Conservation (phyloP, 2,113 vertebrate species). For the Atrichornis clamosus region DNA sequence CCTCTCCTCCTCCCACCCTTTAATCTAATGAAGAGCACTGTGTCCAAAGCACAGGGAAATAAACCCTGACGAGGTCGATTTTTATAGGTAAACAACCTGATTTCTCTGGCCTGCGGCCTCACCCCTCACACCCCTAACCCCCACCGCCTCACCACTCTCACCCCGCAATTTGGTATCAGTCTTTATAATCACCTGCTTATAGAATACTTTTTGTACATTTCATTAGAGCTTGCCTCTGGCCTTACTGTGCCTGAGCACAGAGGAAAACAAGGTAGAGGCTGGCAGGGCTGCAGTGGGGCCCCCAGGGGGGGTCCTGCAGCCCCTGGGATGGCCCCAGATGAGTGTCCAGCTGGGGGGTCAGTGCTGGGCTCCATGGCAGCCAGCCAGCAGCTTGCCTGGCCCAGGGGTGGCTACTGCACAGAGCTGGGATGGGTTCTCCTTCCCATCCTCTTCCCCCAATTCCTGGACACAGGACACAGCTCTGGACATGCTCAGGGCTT, state of each 20-base stretch:
- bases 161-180: not conserved
- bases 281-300: not conserved
- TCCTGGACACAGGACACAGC: rapidly evolving
- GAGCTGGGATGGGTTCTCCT: not conserved
- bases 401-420: not conserved
- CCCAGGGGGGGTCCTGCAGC: not conserved
- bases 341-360: rapidly evolving
- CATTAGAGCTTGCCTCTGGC: not conserved
- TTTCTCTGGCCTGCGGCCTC: not conserved
- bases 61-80: not conserved
- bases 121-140: not conserved
- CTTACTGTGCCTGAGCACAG: not conserved
- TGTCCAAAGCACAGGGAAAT: conserved; percentile 13
- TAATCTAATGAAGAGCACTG: conserved; percentile 54
- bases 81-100: conserved; percentile 43
- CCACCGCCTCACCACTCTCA: not conserved
- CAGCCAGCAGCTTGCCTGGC: not conserved
- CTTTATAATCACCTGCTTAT: not conserved
- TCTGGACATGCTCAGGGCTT: rapidly evolving
- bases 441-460: no score
- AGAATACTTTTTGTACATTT: not conserved
- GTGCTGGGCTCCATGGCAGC: not conserved
- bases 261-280: not conserved
- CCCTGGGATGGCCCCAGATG: not conserved
- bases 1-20: conserved; percentile 30